Base-by-base conservation (phyloP, 2,797 vertebrate species). In the Phoxinus dragarum region DNA sequence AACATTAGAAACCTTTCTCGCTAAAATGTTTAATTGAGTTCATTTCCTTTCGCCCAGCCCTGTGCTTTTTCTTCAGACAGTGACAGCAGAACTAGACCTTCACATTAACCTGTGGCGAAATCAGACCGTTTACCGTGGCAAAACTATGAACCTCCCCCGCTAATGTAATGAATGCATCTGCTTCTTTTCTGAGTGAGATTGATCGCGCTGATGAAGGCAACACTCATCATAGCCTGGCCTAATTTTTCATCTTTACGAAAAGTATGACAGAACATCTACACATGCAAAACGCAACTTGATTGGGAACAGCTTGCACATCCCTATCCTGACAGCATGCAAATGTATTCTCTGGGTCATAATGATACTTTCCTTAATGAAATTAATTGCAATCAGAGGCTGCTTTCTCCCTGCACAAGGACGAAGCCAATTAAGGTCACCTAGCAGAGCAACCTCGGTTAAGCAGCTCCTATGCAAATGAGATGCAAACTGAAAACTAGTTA, bases 401-500 rank as follows among this genome's bases (percentile, higher is more conserved):
- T 76, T 84, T 84, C 80, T 85, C 88, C 86, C 79, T 44, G 83
- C 80, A 71, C 89, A 90, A 89, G 89, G 90, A 89, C 90, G 82
- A 85, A 90, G 88, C 88, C 90, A 89, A 92, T 91, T 92, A 91
- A 89, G 94, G 95, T 95, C 93, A 94, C 90, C 90, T 90, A 79
- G 91, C 92, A 93, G 93, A 94, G 92, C 93, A 93, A 94, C 93
- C 93, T 92, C 91, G 89, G 92, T 93, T 93, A 95, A 94, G 91
- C 93, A 91, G 92, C 91, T 92, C 85, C 56, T 56, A 95, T 95
- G 94, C 92, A 96, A 95, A 96, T 95, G 89, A 94, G 92, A 95
- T 94, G 94, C 92, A 94, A 95, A 95, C 88, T 79, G 93, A 95
- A 94, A 94, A 94, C 93, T 93, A 93, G 94, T 96, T 95, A 94